A percentile compares a stretch with the other conserved stretches of the same genome.
phyloP scores from a whole-genome alignment of 2,113 vertebrate species.

The Crotalus viridis region DNA sequence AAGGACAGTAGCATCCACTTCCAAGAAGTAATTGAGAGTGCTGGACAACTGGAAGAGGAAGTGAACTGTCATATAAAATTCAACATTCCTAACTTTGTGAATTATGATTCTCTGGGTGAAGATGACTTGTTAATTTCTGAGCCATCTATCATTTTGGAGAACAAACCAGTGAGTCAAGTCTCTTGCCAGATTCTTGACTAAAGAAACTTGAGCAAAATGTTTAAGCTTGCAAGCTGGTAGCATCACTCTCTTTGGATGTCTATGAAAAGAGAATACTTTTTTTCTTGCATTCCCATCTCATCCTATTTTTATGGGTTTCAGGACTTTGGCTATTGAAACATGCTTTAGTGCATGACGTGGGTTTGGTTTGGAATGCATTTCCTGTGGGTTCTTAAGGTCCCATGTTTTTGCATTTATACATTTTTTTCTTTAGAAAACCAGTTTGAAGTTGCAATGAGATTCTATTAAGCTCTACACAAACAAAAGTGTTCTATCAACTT shows the following conservation, averaged over 20 bases:
- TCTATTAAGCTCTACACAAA: background rate
- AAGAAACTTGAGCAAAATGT: conserved; percentile 32
- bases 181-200: conserved; percentile 59
- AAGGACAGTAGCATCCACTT: conserved; percentile 53
- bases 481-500: background rate
- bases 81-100: conserved; percentile 91
- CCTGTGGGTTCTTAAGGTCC: background rate
- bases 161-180: conserved; percentile 61
- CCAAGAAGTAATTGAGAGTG: conserved; percentile 60
- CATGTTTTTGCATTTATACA: background rate
- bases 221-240: fast-evolving
- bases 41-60: conserved; percentile 59
- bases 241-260: background rate
- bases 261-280: background rate
- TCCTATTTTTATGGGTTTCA: background rate
- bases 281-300: background rate
- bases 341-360: background rate
- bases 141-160: conserved; percentile 75
- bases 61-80: conserved; percentile 77
- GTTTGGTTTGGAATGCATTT: background rate
- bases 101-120: conserved; percentile 81
- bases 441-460: background rate
- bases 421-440: background rate
- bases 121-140: conserved; percentile 84
- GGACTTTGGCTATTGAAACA: background rate